Evolutionary conservation across 2,888 invertebrate genomes (phyloP).

Genomic region (Dolichopus griseipennis): DNA sequence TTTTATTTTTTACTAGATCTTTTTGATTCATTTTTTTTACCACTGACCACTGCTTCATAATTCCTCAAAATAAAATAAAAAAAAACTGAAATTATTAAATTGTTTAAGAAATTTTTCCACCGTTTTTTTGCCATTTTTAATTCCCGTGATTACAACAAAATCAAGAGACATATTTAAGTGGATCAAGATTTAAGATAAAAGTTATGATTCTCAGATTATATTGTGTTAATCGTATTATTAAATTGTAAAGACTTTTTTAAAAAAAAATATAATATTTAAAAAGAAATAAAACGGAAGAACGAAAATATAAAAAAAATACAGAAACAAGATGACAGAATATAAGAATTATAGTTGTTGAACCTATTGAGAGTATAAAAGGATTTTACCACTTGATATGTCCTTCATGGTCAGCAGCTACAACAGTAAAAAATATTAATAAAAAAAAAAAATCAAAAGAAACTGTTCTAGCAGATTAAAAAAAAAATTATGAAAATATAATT

Average conservation of each 20-base stretch:
- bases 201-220: neutral
- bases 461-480: no score
- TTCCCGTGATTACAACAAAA: neutral
- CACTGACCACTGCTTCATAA: no score
- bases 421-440: neutral
- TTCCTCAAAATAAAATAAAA: no score
- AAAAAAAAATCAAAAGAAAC: neutral
- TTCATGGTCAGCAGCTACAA: neutral
- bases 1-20: no score
- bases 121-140: no score
- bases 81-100: no score
- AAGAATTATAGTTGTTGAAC: no score
- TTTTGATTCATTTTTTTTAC: no score
- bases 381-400: neutral
- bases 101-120: no score
- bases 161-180: neutral
- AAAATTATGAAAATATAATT: neutral
- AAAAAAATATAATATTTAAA: neutral
- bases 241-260: neutral
- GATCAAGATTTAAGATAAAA: conserved; percentile 3
- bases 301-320: no score
- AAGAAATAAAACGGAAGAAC: no score
- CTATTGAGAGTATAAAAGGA: neutral
- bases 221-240: conserved; percentile 1
- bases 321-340: no score